These are phyloP conservation scores for Epistrophella euchroma DNA, from an alignment of 2,888 invertebrate genomes.

Conservation along the genomic window DNA sequence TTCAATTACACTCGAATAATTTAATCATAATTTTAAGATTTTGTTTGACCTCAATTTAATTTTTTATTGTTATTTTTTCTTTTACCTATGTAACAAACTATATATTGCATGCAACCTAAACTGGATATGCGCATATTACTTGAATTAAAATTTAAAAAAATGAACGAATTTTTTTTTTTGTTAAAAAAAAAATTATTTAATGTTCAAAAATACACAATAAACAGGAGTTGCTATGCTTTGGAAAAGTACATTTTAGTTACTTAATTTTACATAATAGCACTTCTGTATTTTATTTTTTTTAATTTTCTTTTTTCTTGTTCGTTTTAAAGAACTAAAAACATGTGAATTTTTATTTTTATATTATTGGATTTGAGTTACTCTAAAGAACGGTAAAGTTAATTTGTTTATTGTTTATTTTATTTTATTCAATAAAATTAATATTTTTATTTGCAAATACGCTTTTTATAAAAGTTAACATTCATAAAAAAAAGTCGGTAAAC, in stretches of 20 bases:
- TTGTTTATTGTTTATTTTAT: no score
- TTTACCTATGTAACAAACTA: constrained; percentile 71
- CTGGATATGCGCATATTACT: constrained; percentile 63
- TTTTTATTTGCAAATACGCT: constrained; percentile 43
- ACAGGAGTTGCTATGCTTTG: constrained; percentile 49
- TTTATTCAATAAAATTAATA: constrained; percentile 59
- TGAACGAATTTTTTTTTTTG: background rate
- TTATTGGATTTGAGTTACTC: constrained; percentile 26
- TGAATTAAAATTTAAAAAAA: constrained; percentile 40
- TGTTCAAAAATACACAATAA: constrained; percentile 53
- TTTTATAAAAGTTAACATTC: constrained; percentile 16
- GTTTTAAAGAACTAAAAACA: constrained; percentile 46
- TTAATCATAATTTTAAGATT: constrained; percentile 50
- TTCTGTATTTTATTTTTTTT: constrained; percentile 61
- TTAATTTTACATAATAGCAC: constrained; percentile 74
- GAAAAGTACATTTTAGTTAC: constrained; percentile 61
- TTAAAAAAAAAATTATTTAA: constrained; percentile 35
- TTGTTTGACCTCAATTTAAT: constrained; percentile 49
- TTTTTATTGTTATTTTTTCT: constrained; percentile 30
- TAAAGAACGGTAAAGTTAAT: constrained; percentile 33
- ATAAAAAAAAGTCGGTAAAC: constrained; percentile 29
- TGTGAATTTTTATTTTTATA: constrained; percentile 6
- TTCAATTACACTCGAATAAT: constrained; percentile 62
- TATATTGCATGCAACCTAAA: constrained; percentile 69
- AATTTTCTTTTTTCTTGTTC: constrained; percentile 28